Evolutionary conservation across 2,888 invertebrate genomes (phyloP), one percentile per base, ranked within the genome.

Genomic region (Phyto melanocephala): DNA sequence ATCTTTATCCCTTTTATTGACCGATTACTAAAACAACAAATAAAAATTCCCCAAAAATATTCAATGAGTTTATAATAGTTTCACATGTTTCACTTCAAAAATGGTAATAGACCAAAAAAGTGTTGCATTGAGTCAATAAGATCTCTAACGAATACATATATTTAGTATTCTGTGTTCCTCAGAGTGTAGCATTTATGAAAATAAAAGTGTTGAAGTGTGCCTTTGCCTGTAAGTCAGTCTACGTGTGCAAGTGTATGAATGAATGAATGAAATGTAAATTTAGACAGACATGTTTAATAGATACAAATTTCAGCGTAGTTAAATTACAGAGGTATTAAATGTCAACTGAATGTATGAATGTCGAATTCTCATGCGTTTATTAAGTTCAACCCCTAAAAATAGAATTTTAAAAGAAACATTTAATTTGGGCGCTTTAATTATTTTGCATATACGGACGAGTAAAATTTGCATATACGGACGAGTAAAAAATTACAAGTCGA

Each of bases 261-360:
- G 17, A 28, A 17, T 40, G 37, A 24, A 35, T 47, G 20, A 45
- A 50, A 62, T 40, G 22, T 62, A 40, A 62, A 13, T 17, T 42
- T 28, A 50, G 17, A n/a, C n/a, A n/a, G n/a, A 62, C 52, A 17
- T 17, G 24, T 52, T 72, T 72, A 50, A 60, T 62, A 62, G 24
- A 50, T 60, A 24, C 47, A 50, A 3, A 17, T 33, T 50, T 62
- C 20, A 52, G 13, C 52, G n/a, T 40, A 52, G 1, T 40, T 52
- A 22, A 52, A 72, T 72, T 52, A 40, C 52, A 40, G 13, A 17
- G 20, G 52, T 72, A 62, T 40, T 50, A 52, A 54, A 74, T 63
- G 28, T 54, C 62, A 54, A 35, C 42, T 33, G 20, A 52, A 7
- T 54, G 20, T 42, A 54, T 54, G n/a, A n/a, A n/a, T 42, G 28